Evolutionary conservation across 1,140 invertebrate species (phyloP).

Genomic region (Achatina immaculata): DNA sequence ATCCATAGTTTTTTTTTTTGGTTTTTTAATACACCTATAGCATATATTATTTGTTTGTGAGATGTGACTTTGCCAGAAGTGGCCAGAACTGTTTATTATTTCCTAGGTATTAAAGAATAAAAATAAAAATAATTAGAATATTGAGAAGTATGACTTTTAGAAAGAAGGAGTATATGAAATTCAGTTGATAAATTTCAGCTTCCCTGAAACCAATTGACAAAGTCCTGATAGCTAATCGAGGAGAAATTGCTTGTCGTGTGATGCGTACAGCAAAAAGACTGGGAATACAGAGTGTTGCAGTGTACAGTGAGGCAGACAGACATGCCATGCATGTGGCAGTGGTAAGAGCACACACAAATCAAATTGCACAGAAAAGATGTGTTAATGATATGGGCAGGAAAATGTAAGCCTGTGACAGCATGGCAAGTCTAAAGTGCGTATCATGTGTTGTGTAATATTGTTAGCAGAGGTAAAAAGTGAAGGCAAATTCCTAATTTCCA

Average conservation of each 20-base stretch:
- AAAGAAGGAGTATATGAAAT: not conserved
- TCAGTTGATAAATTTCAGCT: not conserved
- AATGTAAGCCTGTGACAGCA: not conserved
- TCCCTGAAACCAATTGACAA: slow-evolving; percentile 54
- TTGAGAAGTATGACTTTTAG: too few species aligned
- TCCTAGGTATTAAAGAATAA: too few species aligned
- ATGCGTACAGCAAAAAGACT: slow-evolving; percentile 86
- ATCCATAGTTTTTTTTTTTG: too few species aligned
- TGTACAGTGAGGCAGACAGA: slow-evolving; percentile 94
- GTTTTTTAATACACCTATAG: too few species aligned
- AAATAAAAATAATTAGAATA: too few species aligned
- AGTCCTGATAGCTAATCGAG: slow-evolving; percentile 91
- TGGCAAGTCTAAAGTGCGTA: too few species aligned
- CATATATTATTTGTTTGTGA: too few species aligned
- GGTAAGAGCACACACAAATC: slow-evolving; percentile 54
- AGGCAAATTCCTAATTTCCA: too few species aligned
- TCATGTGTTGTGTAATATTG: too few species aligned
- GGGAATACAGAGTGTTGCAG: slow-evolving; percentile 92
- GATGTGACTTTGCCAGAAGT: too few species aligned
- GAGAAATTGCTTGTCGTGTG: slow-evolving; percentile 97
- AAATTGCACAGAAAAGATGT: not conserved
- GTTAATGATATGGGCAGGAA: not conserved
- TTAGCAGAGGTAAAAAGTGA: too few species aligned
- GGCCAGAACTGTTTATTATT: too few species aligned
- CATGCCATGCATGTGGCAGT: slow-evolving; percentile 73